phyloP scores from a whole-genome alignment of 2,888 invertebrate species.

The Gari tellinella region DNA sequence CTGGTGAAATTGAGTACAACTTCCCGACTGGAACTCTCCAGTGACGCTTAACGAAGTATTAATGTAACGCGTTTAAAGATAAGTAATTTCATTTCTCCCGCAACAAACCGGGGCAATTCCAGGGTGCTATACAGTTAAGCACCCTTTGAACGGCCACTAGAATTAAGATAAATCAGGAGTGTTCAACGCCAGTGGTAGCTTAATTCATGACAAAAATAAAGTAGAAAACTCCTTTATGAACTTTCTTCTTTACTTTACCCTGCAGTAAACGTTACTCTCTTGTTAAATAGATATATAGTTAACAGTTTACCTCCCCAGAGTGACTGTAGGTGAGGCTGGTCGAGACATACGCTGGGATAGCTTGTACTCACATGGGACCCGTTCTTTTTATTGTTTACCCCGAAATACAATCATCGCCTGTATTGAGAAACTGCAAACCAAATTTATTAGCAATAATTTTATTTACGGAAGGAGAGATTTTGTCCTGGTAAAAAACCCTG shows the following conservation, averaged over 20 bases:
- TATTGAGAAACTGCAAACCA: slow-evolving; percentile 43
- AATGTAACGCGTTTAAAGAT: slow-evolving; percentile 56
- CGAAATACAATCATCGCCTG: slow-evolving; percentile 31
- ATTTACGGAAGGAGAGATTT: slow-evolving; percentile 69
- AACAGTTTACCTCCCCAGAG: no score
- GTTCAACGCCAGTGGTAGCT: no score
- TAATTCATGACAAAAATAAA: no score
- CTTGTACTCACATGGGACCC: slow-evolving; percentile 11
- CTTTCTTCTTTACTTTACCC: no score
- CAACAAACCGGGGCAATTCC: slow-evolving; percentile 12
- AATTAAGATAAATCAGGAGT: slow-evolving; percentile 22
- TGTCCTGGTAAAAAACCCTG: slow-evolving; percentile 32
- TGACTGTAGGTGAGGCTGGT: no score
- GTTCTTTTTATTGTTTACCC: slow-evolving; percentile 39
- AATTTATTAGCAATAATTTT: slow-evolving; percentile 71
- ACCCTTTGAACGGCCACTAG: slow-evolving; percentile 7
- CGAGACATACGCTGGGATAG: background rate
- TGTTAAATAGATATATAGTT: no score
- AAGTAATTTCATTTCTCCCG: slow-evolving; percentile 67
- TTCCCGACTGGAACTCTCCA: no score
- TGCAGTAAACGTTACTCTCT: no score
- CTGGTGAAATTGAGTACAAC: no score
- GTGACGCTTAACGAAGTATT: slow-evolving; percentile 37
- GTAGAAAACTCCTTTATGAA: no score
- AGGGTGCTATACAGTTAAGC: background rate